Percentiles rank a stretch among this genome's conserved stretches.
phyloP scores from a whole-genome alignment of 2,113 vertebrate genomes.

The Chaetodon auriga region DNA sequence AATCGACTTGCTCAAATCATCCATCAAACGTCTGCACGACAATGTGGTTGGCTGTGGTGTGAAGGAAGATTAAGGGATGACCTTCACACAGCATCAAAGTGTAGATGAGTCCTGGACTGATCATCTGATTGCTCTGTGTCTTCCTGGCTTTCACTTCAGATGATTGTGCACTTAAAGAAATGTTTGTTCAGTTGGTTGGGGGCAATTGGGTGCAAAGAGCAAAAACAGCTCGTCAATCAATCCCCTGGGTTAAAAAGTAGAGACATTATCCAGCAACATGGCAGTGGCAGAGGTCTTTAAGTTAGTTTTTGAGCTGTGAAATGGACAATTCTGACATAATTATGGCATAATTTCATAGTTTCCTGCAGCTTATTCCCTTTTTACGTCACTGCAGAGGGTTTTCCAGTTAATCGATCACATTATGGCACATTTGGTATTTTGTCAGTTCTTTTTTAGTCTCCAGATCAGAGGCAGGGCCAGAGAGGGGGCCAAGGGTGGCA shows the following conservation, averaged over 20 bases:
- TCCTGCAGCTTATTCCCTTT: neutral
- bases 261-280: constrained; percentile 27
- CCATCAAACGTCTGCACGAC: constrained; percentile 45
- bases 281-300: neutral
- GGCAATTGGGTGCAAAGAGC: constrained; percentile 27
- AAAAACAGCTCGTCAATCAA: constrained; percentile 44
- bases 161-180: constrained; percentile 63
- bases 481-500: too few relatives aligned
- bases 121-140: constrained; percentile 66
- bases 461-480: neutral
- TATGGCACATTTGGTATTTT: too few relatives aligned
- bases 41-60: constrained; percentile 16
- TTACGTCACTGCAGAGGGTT: neutral
- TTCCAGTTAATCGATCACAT: neutral
- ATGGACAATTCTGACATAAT: neutral
- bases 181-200: constrained; percentile 51
- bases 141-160: constrained; percentile 64
- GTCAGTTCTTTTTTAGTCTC: too few relatives aligned
- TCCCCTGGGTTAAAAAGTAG: constrained; percentile 14
- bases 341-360: neutral
- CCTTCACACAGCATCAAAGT: constrained; percentile 64
- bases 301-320: neutral
- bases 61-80: constrained; percentile 62
- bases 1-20: constrained; percentile 50
- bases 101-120: constrained; percentile 54